Percentiles rank a stretch among this genome's conserved stretches.
Evolutionary conservation across 2,888 invertebrate species (phyloP).

Genomic region (Drosophila putrida): DNA sequence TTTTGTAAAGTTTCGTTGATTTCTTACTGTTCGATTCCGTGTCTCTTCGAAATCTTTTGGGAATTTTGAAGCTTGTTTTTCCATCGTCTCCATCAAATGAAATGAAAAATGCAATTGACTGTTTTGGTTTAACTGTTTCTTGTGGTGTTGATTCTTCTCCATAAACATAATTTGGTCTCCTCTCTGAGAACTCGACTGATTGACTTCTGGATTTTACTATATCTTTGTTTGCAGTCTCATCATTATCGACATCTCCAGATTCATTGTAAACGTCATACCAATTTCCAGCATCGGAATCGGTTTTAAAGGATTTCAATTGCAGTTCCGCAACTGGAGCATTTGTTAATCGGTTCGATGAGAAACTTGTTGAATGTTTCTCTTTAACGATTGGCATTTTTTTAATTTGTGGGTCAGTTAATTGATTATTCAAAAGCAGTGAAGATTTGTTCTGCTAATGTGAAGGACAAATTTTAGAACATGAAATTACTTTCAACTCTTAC

Average conservation of each 20-base stretch:
- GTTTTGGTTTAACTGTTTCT: slow-evolving; percentile 38
- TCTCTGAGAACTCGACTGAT: slow-evolving; percentile 8
- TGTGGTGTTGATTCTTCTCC: slow-evolving; percentile 50
- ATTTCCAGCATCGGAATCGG: slow-evolving; percentile 43
- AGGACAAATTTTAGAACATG: slow-evolving; percentile 56
- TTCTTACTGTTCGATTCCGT: background rate
- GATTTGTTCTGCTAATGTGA: slow-evolving; percentile 78
- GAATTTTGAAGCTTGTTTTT: slow-evolving; percentile 45
- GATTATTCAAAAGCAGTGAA: slow-evolving; percentile 69
- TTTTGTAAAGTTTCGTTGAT: background rate
- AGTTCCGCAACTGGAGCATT: slow-evolving; percentile 73
- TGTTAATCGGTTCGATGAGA: slow-evolving; percentile 52
- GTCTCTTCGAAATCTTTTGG: slow-evolving; percentile 39
- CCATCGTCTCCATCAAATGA: slow-evolving; percentile 61
- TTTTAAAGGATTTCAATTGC: slow-evolving; percentile 74
- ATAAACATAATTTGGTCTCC: slow-evolving; percentile 51
- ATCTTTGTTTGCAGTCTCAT: background rate
- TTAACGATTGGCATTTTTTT: slow-evolving; percentile 49
- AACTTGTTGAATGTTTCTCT: slow-evolving; percentile 48
- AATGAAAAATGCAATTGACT: slow-evolving; percentile 68
- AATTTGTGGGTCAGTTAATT: slow-evolving; percentile 79
- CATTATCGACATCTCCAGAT: background rate
- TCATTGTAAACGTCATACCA: slow-evolving; percentile 63
- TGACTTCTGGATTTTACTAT: background rate
- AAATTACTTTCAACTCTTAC: slow-evolving; percentile 64